These are phyloP conservation scores for Sycophaga agraensis DNA, from an alignment of 1,140 invertebrate genomes.

Conservation along the genomic window DNA sequence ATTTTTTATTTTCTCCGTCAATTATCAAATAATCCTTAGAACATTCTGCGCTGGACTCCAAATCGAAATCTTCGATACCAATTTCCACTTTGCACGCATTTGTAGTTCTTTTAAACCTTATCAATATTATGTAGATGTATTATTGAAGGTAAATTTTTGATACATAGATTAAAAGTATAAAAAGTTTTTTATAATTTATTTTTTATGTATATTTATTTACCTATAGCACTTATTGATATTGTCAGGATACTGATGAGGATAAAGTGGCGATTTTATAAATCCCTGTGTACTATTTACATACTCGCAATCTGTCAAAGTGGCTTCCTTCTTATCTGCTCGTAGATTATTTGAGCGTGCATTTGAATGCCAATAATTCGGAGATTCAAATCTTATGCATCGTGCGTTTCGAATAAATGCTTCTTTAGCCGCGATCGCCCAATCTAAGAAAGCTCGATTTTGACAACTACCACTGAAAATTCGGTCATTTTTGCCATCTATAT, in stretches of 20 bases:
- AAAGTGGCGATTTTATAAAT: constrained; percentile 37
- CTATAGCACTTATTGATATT: constrained; percentile 44
- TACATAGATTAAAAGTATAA: constrained; percentile 18
- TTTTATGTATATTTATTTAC: constrained; percentile 29
- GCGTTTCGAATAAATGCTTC: constrained; percentile 37
- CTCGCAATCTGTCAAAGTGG: neutral
- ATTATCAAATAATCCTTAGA: constrained; percentile 45
- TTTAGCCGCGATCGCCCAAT: constrained; percentile 43
- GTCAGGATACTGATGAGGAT: constrained; percentile 39
- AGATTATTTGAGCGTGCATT: neutral
- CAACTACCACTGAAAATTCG: constrained; percentile 27
- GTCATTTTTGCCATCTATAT: neutral
- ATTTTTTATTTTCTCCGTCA: constrained; percentile 37
- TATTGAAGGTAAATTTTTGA: too few species aligned
- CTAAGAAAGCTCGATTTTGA: constrained; percentile 38
- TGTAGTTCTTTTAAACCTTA: constrained; percentile 40
- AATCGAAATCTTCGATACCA: constrained; percentile 46
- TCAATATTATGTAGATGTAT: too few species aligned
- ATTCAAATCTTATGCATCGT: constrained; percentile 29
- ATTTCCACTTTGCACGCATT: constrained; percentile 41
- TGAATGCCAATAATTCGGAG: neutral
- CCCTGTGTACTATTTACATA: constrained; percentile 22
- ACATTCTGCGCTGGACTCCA: constrained; percentile 45
- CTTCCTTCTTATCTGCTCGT: neutral
- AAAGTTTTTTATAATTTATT: neutral